Conservation (phyloP, 2,113 vertebrate species). For the Rhodinocichla rosea region DNA sequence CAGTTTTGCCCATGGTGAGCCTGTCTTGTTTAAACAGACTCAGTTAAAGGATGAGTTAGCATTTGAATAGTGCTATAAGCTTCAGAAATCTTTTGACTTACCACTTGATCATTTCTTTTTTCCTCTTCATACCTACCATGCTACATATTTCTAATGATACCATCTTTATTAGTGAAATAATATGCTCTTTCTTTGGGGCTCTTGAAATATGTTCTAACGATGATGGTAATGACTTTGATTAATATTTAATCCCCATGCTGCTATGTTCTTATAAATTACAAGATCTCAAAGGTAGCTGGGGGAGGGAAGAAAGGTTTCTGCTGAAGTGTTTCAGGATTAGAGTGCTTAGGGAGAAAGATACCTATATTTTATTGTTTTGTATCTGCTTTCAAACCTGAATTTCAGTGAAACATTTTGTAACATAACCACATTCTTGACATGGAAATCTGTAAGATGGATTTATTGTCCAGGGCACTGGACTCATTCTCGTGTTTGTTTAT, state of each 20-base stretch:
- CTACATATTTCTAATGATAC: not conserved
- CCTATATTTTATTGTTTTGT: not conserved
- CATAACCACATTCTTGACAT: not conserved
- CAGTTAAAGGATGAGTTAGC: not conserved
- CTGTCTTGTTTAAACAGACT: not conserved
- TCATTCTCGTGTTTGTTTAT: not conserved
- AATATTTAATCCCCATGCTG: slow-evolving; percentile 54
- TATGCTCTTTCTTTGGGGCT: slow-evolving; percentile 30
- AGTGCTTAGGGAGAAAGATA: not conserved
- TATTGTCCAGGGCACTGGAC: not conserved
- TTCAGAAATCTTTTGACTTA: slow-evolving; percentile 4
- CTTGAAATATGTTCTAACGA: slow-evolving; percentile 36
- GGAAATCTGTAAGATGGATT: not conserved
- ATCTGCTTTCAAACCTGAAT: not conserved
- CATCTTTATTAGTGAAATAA: slow-evolving; percentile 48
- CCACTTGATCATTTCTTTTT: not conserved
- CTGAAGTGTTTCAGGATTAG: not conserved
- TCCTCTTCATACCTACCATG: not conserved
- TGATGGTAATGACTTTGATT: slow-evolving; percentile 55
- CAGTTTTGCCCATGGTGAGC: not conserved
- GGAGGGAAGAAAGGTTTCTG: not conserved
- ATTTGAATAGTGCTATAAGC: not conserved
- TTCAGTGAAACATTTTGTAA: not conserved
- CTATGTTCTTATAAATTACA: slow-evolving; percentile 37
- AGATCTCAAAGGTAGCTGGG: slow-evolving; percentile 5